These are phyloP conservation scores for Limnephilus auricula DNA, from an alignment of 2,888 invertebrate genomes.

Conservation along the genomic window DNA sequence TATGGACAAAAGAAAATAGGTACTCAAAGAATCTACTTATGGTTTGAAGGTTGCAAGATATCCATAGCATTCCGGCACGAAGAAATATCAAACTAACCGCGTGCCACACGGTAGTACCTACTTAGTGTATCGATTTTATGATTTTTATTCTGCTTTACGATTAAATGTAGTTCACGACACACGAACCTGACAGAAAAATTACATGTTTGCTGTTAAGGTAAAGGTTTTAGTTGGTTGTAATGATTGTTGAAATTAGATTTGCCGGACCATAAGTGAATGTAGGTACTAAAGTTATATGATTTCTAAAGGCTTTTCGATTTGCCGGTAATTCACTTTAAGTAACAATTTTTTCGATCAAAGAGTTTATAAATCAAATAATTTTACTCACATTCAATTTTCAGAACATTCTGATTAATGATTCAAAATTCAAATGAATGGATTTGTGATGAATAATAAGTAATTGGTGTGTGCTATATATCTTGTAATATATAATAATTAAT, in stretches of 20 bases:
- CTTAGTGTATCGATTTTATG: constrained; percentile 17
- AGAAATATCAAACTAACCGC: constrained; percentile 10
- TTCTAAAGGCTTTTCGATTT: background rate
- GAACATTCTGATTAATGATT: too few relatives aligned
- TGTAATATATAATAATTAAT: too few relatives aligned
- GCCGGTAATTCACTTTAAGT: background rate
- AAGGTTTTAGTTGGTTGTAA: background rate
- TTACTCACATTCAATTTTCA: too few relatives aligned
- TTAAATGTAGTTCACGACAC: background rate
- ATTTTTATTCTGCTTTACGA: constrained; percentile 13
- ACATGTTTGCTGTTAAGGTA: background rate
- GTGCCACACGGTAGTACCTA: constrained; percentile 3
- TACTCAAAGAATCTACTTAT: background rate
- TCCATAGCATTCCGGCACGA: background rate
- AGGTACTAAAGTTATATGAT: background rate
- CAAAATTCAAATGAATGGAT: too few relatives aligned
- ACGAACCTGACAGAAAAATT: constrained; percentile 7
- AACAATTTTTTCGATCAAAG: too few relatives aligned
- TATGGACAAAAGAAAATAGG: too few relatives aligned
- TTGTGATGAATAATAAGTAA: too few relatives aligned
- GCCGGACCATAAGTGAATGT: background rate
- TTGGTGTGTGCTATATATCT: too few relatives aligned
- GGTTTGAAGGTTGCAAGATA: background rate
- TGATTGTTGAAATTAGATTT: background rate
- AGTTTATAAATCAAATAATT: too few relatives aligned